phyloP scores from a whole-genome alignment of 2,888 invertebrate species.

The Calephelis perditalis region DNA sequence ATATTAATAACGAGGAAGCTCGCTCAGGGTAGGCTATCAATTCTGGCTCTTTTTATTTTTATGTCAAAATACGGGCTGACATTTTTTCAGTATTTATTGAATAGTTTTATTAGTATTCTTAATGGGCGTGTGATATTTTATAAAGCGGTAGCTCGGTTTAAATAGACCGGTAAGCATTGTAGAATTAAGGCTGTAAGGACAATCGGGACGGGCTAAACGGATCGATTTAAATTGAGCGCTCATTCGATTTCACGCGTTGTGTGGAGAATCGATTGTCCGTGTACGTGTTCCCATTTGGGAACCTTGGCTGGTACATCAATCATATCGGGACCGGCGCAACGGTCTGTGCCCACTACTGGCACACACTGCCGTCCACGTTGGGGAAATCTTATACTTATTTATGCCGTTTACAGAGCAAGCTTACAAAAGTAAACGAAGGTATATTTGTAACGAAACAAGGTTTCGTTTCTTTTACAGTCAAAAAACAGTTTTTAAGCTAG shows the following conservation, averaged over 20 bases:
- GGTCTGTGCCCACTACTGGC: not conserved
- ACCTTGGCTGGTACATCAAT: slow-evolving; percentile 23
- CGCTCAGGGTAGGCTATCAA: slow-evolving; percentile 55
- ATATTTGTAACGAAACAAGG: no score
- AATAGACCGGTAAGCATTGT: slow-evolving; percentile 24
- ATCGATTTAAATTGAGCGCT: slow-evolving; percentile 56
- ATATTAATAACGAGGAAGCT: slow-evolving; percentile 70
- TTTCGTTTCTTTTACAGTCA: no score
- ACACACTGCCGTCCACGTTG: no score
- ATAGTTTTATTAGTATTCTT: slow-evolving; percentile 36
- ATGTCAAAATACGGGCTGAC: slow-evolving; percentile 54
- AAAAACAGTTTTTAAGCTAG: no score
- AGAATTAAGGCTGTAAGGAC: slow-evolving; percentile 39
- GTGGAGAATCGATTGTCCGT: slow-evolving; percentile 62
- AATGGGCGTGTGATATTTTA: slow-evolving; percentile 38
- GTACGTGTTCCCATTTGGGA: slow-evolving; percentile 47
- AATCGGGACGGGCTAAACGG: slow-evolving; percentile 59
- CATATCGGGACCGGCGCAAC: slow-evolving; percentile 7
- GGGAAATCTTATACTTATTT: no score
- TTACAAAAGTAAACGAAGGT: no score
- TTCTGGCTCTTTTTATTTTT: slow-evolving; percentile 51
- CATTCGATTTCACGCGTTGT: slow-evolving; percentile 66
- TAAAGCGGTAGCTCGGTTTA: slow-evolving; percentile 35
- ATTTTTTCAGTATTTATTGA: slow-evolving; percentile 38
- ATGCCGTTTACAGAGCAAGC: no score